A percentile compares a stretch with the other conserved stretches of the same genome.
Evolutionary conservation across 2,888 invertebrate genomes (phyloP).

Genomic region (Rhimphoctona megacephalus): DNA sequence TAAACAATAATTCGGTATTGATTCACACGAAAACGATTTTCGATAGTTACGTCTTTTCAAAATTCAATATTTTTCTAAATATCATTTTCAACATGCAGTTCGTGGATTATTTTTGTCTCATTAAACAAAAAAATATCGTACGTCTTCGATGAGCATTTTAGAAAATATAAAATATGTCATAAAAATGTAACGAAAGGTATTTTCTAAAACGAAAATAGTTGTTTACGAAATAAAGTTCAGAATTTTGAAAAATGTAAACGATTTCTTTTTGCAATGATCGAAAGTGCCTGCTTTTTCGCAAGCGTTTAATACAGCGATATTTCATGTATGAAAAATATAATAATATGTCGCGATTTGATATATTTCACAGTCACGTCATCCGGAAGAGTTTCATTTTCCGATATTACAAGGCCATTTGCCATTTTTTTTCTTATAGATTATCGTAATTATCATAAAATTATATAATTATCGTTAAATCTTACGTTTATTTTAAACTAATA

Average conservation of each 20-base stretch:
- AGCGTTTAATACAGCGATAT: not conserved
- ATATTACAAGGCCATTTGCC: conserved; percentile 26
- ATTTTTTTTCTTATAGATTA: conserved; percentile 30
- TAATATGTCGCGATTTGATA: conserved; percentile 1
- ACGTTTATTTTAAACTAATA: conserved; percentile 36
- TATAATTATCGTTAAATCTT: conserved; percentile 21
- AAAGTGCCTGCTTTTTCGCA: not conserved
- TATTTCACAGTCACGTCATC: conserved; percentile 70
- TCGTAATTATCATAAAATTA: conserved; percentile 48
- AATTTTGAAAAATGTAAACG: not conserved
- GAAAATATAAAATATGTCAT: not conserved
- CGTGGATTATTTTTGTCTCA: not conserved
- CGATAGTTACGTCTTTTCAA: not conserved
- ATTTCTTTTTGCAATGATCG: not conserved
- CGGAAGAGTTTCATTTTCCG: conserved; percentile 73
- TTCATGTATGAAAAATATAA: not conserved
- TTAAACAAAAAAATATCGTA: not conserved
- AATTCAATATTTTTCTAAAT: conserved; percentile 3
- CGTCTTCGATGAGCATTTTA: not conserved
- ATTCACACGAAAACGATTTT: not conserved
- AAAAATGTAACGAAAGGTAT: not conserved
- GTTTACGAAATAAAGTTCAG: not conserved
- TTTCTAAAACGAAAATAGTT: conserved; percentile 12
- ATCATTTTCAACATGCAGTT: not conserved
- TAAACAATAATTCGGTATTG: not conserved